phyloP scores from a whole-genome alignment of 2,888 invertebrate genomes.

The Galerucella pusilla region DNA sequence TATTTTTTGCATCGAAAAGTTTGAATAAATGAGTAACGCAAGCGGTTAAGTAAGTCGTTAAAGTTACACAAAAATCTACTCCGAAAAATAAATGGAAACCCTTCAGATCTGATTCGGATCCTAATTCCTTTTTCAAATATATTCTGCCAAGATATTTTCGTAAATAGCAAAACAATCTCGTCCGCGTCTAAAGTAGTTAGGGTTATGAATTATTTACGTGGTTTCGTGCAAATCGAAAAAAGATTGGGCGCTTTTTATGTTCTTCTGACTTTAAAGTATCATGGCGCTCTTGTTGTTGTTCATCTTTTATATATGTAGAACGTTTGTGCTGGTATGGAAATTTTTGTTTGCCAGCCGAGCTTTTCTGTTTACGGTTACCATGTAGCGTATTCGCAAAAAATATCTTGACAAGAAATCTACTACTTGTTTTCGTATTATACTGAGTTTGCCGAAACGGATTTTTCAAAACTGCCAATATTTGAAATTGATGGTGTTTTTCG shows the following conservation, averaged over 20 bases:
- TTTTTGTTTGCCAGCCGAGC: conserved; percentile 12
- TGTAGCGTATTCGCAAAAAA: conserved; percentile 1
- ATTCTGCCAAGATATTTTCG: conserved; percentile 33
- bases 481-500: background rate
- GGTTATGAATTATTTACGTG: conserved; percentile 39
- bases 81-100: too few relatives aligned
- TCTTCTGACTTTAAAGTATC: conserved; percentile 22
- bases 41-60: too few relatives aligned
- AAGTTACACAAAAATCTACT: too few relatives aligned
- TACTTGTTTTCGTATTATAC: background rate
- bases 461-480: background rate
- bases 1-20: too few relatives aligned
- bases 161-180: conserved; percentile 29
- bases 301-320: conserved; percentile 1
- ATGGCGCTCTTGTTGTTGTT: conserved; percentile 16
- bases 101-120: background rate
- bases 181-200: conserved; percentile 30
- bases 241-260: conserved; percentile 30
- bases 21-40: too few relatives aligned
- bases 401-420: background rate
- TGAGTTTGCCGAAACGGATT: too few relatives aligned
- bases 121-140: conserved; percentile 30
- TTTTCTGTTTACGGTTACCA: conserved; percentile 1
- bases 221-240: conserved; percentile 33
- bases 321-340: conserved; percentile 20